phyloP scores from a whole-genome alignment of 2,113 vertebrate genomes.

The cat (Felis catus) region DNA sequence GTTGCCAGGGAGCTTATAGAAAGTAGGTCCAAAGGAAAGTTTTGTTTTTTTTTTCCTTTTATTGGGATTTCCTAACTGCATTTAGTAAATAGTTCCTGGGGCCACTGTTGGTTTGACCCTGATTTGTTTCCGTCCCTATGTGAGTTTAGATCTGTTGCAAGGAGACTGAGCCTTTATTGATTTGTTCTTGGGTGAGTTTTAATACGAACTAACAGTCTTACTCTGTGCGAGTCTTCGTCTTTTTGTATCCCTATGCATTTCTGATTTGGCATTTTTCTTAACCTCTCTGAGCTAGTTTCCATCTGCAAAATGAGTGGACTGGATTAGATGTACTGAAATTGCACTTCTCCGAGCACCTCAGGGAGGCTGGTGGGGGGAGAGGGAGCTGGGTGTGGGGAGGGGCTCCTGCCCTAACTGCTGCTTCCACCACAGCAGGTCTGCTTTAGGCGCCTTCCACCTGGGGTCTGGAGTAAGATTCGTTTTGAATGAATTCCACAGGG shows the following conservation, averaged over 20 bases:
- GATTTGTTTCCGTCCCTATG: neutral
- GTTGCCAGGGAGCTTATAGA: neutral
- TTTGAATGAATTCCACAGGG: neutral
- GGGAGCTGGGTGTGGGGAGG: neutral
- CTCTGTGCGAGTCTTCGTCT: neutral
- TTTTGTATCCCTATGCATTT: neutral
- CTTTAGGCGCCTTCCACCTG: fast-evolving
- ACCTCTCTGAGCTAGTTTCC: neutral
- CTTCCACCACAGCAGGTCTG: neutral
- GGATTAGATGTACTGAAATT: neutral
- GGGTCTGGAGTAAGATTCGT: neutral
- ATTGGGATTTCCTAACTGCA: neutral
- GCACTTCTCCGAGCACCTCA: neutral
- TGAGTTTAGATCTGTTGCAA: neutral
- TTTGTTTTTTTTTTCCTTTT: neutral
- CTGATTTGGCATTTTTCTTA: neutral
- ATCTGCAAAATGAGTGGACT: neutral
- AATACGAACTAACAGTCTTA: neutral
- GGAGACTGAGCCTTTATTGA: neutral
- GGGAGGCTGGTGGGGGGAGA: too few species aligned
- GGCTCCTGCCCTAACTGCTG: neutral
- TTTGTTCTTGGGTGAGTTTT: neutral
- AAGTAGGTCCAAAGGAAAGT: neutral
- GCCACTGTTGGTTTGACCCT: neutral
- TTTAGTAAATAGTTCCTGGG: neutral